Evolutionary conservation across 2,113 vertebrate genomes (phyloP).

Genomic region (Grantiella picta): DNA sequence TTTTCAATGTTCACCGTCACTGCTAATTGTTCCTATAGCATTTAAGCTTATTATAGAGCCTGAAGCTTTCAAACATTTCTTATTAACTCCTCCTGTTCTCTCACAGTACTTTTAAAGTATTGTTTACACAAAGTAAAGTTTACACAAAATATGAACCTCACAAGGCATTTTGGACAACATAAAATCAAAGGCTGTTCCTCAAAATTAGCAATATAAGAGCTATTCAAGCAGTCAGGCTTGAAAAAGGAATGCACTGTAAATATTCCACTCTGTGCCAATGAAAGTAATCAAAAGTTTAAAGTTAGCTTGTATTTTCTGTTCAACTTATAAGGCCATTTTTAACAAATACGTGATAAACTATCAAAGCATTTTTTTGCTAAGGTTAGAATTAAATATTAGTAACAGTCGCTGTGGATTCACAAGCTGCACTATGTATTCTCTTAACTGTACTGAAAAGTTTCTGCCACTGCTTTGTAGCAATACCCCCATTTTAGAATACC

Average conservation of each 20-base stretch:
- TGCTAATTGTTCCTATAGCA: not conserved
- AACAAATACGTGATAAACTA: not conserved
- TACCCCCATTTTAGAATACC: not conserved
- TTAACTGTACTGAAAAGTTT: not conserved
- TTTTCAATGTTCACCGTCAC: not conserved
- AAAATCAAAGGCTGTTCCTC: not conserved
- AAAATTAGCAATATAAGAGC: not conserved
- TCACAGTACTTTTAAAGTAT: not conserved
- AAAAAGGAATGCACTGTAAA: not conserved
- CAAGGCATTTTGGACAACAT: not conserved
- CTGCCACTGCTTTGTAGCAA: not conserved
- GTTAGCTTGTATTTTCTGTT: not conserved
- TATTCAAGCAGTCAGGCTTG: not conserved
- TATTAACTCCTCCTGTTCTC: not conserved
- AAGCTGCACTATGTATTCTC: not conserved
- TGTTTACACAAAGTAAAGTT: not conserved
- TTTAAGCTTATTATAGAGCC: not conserved
- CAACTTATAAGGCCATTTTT: not conserved
- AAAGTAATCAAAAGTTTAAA: not conserved
- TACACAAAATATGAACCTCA: not conserved
- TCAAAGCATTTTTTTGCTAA: not conserved
- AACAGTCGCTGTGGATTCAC: not conserved
- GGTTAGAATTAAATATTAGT: not conserved
- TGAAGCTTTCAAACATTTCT: not conserved
- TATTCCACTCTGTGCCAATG: not conserved